These are phyloP conservation scores for Drosophila quinaria DNA, from an alignment of 2,888 invertebrate genomes.

Conservation along the genomic window DNA sequence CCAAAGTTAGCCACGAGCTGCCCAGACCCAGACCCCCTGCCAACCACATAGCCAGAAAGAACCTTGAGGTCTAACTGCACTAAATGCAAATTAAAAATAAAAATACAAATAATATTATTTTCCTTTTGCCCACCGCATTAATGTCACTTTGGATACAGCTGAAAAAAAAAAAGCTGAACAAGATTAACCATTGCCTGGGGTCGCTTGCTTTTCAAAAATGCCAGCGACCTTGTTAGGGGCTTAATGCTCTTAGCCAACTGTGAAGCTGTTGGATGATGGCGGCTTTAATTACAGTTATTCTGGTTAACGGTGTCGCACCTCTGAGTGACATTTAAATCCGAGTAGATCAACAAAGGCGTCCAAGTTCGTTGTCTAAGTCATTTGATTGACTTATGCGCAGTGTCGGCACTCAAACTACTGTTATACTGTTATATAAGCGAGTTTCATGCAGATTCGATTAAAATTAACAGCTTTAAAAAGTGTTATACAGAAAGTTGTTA, in stretches of 20 bases:
- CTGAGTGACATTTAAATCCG: slow-evolving; percentile 58
- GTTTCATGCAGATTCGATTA: not conserved
- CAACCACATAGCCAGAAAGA: slow-evolving; percentile 34
- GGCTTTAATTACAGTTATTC: slow-evolving; percentile 67
- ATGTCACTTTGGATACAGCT: slow-evolving; percentile 46
- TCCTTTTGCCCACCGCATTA: slow-evolving; percentile 58
- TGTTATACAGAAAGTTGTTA: not conserved
- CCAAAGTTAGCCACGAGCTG: slow-evolving; percentile 9
- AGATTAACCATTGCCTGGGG: slow-evolving; percentile 44
- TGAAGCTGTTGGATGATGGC: slow-evolving; percentile 24
- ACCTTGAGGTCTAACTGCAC: slow-evolving; percentile 55
- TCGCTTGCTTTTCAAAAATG: slow-evolving; percentile 66
- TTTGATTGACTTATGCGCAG: slow-evolving; percentile 60
- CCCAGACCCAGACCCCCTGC: slow-evolving; percentile 35
- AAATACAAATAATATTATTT: slow-evolving; percentile 61
- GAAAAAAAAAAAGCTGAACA: slow-evolving; percentile 44
- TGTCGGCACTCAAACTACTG: slow-evolving; percentile 15
- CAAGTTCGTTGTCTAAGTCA: slow-evolving; percentile 68
- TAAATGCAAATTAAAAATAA: slow-evolving; percentile 49
- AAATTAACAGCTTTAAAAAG: not conserved
- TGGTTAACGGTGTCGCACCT: slow-evolving; percentile 69
- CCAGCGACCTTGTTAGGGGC: slow-evolving; percentile 69
- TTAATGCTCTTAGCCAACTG: slow-evolving; percentile 56
- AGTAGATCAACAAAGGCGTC: slow-evolving; percentile 45
- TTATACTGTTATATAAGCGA: slow-evolving; percentile 12